phyloP scores from a whole-genome alignment of 2,888 invertebrate genomes.

The Deilephila porcellus region DNA sequence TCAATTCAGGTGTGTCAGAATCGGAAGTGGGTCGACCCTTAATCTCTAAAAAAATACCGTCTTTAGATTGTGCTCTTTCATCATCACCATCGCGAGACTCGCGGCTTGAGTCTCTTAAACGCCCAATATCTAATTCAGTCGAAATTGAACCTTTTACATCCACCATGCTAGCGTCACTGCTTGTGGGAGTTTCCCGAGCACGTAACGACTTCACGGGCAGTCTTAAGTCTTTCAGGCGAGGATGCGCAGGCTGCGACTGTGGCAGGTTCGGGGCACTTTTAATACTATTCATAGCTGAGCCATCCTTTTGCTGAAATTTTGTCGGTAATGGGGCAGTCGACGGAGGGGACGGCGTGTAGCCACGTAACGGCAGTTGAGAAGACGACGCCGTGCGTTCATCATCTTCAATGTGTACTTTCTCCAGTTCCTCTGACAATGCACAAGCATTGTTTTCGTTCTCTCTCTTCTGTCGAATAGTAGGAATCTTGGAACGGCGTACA shows the following conservation, averaged over 20 bases:
- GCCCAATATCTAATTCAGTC: slow-evolving; percentile 79
- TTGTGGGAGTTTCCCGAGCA: slow-evolving; percentile 85
- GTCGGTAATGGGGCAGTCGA: slow-evolving; percentile 93
- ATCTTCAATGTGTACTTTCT: slow-evolving; percentile 87
- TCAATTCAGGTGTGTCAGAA: slow-evolving; percentile 82
- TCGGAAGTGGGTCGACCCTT: slow-evolving; percentile 88
- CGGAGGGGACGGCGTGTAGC: slow-evolving; percentile 92
- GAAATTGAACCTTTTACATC: slow-evolving; percentile 84
- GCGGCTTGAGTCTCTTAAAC: slow-evolving; percentile 78
- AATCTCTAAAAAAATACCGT: slow-evolving; percentile 89
- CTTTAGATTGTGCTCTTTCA: slow-evolving; percentile 88
- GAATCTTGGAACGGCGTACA: slow-evolving; percentile 85
- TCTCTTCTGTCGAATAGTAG: slow-evolving; percentile 83
- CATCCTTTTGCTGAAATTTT: slow-evolving; percentile 90
- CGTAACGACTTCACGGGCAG: slow-evolving; percentile 89
- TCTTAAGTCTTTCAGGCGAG: slow-evolving; percentile 89
- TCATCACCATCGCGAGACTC: slow-evolving; percentile 88
- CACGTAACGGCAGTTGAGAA: slow-evolving; percentile 87
- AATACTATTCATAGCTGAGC: slow-evolving; percentile 90
- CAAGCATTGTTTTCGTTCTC: slow-evolving; percentile 75
- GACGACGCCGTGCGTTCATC: slow-evolving; percentile 82
- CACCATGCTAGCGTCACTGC: slow-evolving; percentile 86
- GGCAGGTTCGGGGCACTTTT: slow-evolving; percentile 92
- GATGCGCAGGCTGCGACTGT: slow-evolving; percentile 87
- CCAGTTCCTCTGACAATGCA: slow-evolving; percentile 81